Evolutionary conservation across 2,113 vertebrate species (phyloP).

Genomic region (Antigone vipio): DNA sequence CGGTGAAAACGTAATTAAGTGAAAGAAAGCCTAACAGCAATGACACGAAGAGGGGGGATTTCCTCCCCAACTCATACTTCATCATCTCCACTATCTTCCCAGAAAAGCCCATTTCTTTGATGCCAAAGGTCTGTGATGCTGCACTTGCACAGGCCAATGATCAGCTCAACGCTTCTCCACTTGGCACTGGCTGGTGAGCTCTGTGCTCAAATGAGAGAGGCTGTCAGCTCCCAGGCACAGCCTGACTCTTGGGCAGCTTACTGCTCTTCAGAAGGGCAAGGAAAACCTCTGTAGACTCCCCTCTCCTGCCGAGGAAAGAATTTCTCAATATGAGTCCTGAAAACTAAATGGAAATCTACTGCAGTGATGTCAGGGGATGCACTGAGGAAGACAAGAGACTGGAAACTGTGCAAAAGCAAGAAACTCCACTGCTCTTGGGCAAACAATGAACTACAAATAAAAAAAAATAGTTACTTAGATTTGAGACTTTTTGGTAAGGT

Average conservation of each 20-base stretch:
- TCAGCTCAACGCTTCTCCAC: background rate
- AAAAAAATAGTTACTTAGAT: background rate
- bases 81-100: background rate
- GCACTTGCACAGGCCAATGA: background rate
- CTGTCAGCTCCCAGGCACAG: background rate
- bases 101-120: background rate
- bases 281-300: background rate
- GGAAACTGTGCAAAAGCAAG: slow-evolving; percentile 17
- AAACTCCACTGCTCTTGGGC: background rate
- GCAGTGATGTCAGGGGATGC: background rate
- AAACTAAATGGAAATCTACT: background rate
- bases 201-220: background rate
- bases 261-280: background rate
- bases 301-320: background rate
- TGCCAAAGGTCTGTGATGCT: background rate
- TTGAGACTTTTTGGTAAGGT: background rate
- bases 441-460: background rate
- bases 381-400: background rate
- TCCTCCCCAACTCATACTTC: background rate
- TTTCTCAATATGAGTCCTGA: background rate
- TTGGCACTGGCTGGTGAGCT: background rate
- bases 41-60: background rate
- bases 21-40: background rate
- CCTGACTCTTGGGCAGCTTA: background rate
- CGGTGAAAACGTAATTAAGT: background rate